These are phyloP conservation scores for Melanostoma scalare DNA, from an alignment of 2,888 invertebrate genomes.

Conservation along the genomic window DNA sequence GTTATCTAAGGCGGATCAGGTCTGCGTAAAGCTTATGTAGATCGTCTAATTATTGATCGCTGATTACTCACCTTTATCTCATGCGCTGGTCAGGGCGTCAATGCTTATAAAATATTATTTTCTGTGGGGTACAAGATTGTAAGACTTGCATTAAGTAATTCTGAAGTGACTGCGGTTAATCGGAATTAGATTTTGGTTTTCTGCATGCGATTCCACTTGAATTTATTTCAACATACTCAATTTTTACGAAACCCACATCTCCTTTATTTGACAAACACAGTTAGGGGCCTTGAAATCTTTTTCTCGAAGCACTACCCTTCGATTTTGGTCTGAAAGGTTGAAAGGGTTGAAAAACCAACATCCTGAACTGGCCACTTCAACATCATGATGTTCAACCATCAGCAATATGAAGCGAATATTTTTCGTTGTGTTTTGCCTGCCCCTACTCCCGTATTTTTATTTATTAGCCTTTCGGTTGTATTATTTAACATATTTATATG, in stretches of 20 bases:
- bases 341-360: constrained; percentile 38
- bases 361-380: constrained; percentile 65
- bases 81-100: too few species aligned
- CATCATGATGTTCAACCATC: constrained; percentile 12
- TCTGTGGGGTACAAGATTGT: too few species aligned
- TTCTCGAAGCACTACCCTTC: constrained; percentile 16
- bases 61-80: too few species aligned
- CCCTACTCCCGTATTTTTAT: constrained; percentile 43
- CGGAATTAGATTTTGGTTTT: not conserved
- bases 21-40: too few species aligned
- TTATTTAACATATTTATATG: constrained; percentile 50
- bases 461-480: constrained; percentile 62
- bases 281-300: constrained; percentile 4
- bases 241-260: constrained; percentile 9
- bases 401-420: constrained; percentile 29
- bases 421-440: constrained; percentile 4
- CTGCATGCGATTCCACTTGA: not conserved
- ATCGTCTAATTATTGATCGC: too few species aligned
- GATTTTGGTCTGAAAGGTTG: not conserved
- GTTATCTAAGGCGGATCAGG: too few species aligned
- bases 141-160: not conserved
- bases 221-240: not conserved
- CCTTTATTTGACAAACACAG: constrained; percentile 11
- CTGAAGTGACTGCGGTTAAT: not conserved
- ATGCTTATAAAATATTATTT: too few species aligned